These are phyloP conservation scores for Salticus scenicus DNA, from an alignment of 2,888 invertebrate genomes.

Conservation along the genomic window DNA sequence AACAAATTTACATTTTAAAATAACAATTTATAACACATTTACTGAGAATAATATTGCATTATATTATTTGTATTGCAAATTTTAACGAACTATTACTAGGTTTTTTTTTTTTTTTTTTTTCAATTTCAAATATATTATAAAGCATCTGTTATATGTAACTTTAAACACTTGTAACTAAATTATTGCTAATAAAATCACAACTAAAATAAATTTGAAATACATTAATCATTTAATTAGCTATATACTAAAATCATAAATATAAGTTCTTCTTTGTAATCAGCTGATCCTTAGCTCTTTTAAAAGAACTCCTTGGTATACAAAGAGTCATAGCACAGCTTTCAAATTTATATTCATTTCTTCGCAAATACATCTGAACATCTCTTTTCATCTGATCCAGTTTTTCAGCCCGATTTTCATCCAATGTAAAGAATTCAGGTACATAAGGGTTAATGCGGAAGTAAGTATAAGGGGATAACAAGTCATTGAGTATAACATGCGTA, in stretches of 20 bases:
- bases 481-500: constrained; percentile 85
- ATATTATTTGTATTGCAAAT: no score
- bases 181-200: no score
- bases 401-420: constrained; percentile 86
- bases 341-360: constrained; percentile 86
- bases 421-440: constrained; percentile 84
- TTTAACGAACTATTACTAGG: no score
- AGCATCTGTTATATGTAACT: no score
- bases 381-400: constrained; percentile 83
- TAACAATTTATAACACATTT: no score
- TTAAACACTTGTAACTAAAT: no score
- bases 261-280: constrained; percentile 34
- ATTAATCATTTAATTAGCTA: no score
- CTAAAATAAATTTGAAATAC: no score
- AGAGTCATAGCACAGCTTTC: constrained; percentile 73
- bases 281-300: constrained; percentile 56
- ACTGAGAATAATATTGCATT: no score
- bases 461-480: constrained; percentile 83
- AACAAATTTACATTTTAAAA: no score
- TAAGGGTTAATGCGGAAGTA: constrained; percentile 94
- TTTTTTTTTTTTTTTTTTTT: no score
- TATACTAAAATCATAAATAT: constrained; percentile 32
- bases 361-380: constrained; percentile 86
- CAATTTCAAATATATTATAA: no score
- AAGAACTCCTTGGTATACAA: constrained; percentile 40